A percentile compares a stretch with the other conserved stretches of the same genome.
Conservation (phyloP, 2,888 invertebrate species). For the Campoplex capitator region DNA sequence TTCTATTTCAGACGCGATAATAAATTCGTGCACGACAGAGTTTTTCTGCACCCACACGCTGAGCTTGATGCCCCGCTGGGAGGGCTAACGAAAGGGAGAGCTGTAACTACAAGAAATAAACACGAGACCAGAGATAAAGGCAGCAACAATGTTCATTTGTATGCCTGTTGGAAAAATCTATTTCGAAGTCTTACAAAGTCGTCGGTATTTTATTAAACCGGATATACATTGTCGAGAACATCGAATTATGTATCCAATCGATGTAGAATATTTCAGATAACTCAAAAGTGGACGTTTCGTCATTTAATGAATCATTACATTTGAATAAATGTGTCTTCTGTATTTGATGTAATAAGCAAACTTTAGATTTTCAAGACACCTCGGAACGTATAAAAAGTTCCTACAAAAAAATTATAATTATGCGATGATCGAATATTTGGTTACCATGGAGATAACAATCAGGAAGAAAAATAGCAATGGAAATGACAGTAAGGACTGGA, state of each 20-base stretch:
- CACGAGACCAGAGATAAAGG: slow-evolving; percentile 7
- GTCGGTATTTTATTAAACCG: slow-evolving; percentile 24
- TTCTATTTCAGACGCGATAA: not conserved
- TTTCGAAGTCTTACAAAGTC: not conserved
- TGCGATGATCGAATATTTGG: too few relatives aligned
- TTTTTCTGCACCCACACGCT: slow-evolving; percentile 5
- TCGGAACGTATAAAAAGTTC: too few relatives aligned
- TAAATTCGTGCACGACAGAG: not conserved
- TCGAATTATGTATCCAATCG: not conserved
- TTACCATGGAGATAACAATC: not conserved
- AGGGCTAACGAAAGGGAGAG: slow-evolving; percentile 19
- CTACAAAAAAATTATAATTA: too few relatives aligned
- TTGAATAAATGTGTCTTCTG: not conserved
- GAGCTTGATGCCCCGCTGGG: not conserved
- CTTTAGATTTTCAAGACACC: too few relatives aligned
- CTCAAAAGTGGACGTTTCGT: too few relatives aligned
- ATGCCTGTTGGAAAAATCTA: not conserved
- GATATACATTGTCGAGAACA: slow-evolving; percentile 42
- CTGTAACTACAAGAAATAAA: slow-evolving; percentile 15
- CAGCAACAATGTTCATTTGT: not conserved
- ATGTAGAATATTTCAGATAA: not conserved
- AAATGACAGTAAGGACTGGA: too few relatives aligned
- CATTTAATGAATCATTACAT: not conserved
- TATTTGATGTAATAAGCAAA: too few relatives aligned
- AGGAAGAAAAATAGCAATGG: too few relatives aligned